Conservation (phyloP, 2,888 invertebrate species). For the Ecliptopera silaceata region DNA sequence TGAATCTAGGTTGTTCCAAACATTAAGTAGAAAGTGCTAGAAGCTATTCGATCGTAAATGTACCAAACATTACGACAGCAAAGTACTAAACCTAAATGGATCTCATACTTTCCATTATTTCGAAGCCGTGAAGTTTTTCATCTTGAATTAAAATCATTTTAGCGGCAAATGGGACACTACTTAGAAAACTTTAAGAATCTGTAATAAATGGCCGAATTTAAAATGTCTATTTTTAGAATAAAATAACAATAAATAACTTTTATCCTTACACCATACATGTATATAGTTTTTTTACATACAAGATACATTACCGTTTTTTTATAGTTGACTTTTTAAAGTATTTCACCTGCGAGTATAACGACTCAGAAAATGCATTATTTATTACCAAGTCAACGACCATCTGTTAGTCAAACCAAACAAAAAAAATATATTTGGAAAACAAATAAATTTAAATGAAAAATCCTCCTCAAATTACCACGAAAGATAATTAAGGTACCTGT, state of each 20-base stretch:
- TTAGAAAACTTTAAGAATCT: too few species aligned
- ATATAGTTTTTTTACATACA: too few species aligned
- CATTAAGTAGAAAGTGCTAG: neutral
- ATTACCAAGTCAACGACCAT: too few species aligned
- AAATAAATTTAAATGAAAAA: neutral
- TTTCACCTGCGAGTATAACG: too few species aligned
- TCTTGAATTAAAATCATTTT: neutral
- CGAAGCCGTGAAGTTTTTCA: neutral
- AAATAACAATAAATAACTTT: too few species aligned
- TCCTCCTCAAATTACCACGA: neutral
- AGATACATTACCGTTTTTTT: too few species aligned
- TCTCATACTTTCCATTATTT: neutral
- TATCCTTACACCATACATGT: too few species aligned
- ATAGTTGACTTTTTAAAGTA: too few species aligned
- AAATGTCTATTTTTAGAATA: too few species aligned
- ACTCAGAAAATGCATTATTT: too few species aligned
- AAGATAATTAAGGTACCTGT: slow-evolving; percentile 9
- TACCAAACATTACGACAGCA: neutral
- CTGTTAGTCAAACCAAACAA: neutral
- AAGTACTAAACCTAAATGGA: neutral
- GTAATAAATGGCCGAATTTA: too few species aligned
- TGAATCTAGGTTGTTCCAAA: neutral
- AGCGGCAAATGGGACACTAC: too few species aligned
- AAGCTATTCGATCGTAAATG: neutral
- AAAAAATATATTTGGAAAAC: neutral